Evolutionary conservation across 2,113 vertebrate species (phyloP), one percentile per base, ranked within the genome.

Genomic region (Tamias sibiricus): DNA sequence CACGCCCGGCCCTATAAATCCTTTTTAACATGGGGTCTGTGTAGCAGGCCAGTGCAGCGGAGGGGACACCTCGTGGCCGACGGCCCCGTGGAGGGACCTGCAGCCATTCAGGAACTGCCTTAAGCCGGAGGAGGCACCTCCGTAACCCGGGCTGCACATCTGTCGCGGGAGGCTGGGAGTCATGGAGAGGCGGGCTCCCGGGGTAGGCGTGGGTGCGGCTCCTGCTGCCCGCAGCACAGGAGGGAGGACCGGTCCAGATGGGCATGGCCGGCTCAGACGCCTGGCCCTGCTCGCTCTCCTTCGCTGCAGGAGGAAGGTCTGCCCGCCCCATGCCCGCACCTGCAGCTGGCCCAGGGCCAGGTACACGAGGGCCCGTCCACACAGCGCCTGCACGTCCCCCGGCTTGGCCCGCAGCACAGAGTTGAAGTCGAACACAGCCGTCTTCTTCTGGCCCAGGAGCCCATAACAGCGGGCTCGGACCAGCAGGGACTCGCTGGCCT

Each of bases 371-470:
- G 99, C 99, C 96, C 99, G 98, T 12, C 99, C 99, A 7, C 99
- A 99, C 91, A 99, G 99, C 0, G 99, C 99, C 64, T 97, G 98
- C 32, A 98, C 98, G 0, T 99, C 99, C 59, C 97, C 91, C 0
- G 99, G 99, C 22, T 99, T 97, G 16, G 98, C 98, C 97, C 99
- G 99, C 9, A 99, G 98, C 90, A 99, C 97, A 4, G 99, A 97
- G 77, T 98, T 99, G 95, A 99, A 99, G 94, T 99, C 99, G 97
- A 99, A 99, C 97, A 99, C 99, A 1, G 99, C 99, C 0, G 99
- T 99, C 98, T 99, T 99, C 97, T 98, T 98, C 98, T 99, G 99
- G 47, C 99, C 99, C 37, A 99, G 99, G 90, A 97, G 90, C 52
- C 98, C 99, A 0, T 99, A 99, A 80, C 99, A 99, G 47, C 96